Evolutionary conservation across 2,797 vertebrate species (phyloP), one percentile per base, ranked within the genome.

Genomic region (Toxotes lorentzi): DNA sequence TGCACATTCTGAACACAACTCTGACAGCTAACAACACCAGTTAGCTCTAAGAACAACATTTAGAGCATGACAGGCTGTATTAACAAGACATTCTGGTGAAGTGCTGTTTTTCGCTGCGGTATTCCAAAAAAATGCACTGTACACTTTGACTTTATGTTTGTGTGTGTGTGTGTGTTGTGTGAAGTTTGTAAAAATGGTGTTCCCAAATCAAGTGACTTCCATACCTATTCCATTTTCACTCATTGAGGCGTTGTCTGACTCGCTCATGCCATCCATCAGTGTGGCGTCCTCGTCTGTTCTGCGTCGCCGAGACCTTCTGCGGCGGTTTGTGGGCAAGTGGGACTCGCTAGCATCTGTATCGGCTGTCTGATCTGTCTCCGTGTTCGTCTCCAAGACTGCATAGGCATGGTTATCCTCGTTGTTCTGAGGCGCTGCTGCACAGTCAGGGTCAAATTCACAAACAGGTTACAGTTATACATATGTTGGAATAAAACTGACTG

Each of bases 301-400:
- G 86, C 98, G 96, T 82, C 98, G 95, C 23, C 98, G 97, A 17
- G 98, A 98, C 88, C 98, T 95, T 60, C 97, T 95, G 78, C 97
- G 97, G 12, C 97, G 97, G 94, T 96, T 98, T 73, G 96, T 93
- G 66, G 95, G 97, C 92, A 96, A 84, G 90, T 97, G 97, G 76
- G 98, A 98, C 75, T 99, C 98, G 9, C 98, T 99, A 53, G 96
- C 97, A 17, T 99, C 98, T 0, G 97, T 99, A 75, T 99, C 98
- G 23, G 97, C 98, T 0, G 97, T 98, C 96, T 98, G 98, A 93
- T 99, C 98, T 0, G 98, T 98, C 93, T 99, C 98, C 0, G 97
- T 98, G 93, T 97, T 98, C 67, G 86, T 79, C 83, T 99, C 98
- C 79, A 96, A 84, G 84, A 96, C 91, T 86, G 96, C 97, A 86